A percentile compares a stretch with the other conserved stretches of the same genome.
Conservation (phyloP, 1,140 invertebrate species). For the Colletes latitarsis region DNA sequence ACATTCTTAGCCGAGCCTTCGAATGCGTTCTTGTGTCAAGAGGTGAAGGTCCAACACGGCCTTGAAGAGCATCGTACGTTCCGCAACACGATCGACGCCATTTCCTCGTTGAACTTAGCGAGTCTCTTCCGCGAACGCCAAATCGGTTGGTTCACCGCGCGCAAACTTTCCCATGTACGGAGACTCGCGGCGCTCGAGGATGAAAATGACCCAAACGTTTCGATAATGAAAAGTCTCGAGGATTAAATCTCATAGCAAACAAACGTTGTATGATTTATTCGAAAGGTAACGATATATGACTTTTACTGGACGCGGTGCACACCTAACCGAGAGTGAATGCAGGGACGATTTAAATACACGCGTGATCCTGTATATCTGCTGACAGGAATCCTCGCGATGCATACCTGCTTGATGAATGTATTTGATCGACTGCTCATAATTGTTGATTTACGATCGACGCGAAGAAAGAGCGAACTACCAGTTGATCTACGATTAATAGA, state of each 20-base stretch:
- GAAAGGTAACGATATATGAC: too few relatives aligned
- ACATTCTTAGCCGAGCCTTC: slow-evolving; percentile 64
- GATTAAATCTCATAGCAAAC: neutral
- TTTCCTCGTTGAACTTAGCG: slow-evolving; percentile 58
- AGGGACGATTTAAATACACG: too few relatives aligned
- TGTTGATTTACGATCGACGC: too few relatives aligned
- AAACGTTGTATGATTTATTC: neutral
- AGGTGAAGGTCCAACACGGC: slow-evolving; percentile 76
- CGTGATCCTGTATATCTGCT: too few relatives aligned
- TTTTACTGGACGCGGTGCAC: too few relatives aligned
- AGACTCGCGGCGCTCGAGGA: neutral
- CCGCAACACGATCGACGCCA: slow-evolving; percentile 50
- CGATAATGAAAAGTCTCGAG: neutral
- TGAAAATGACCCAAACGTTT: neutral
- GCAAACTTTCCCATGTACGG: slow-evolving; percentile 1
- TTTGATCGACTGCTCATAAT: too few relatives aligned
- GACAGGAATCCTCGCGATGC: too few relatives aligned
- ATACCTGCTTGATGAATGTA: too few relatives aligned
- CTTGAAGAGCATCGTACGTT: slow-evolving; percentile 69
- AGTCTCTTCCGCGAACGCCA: slow-evolving; percentile 54
- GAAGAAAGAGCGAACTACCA: too few relatives aligned
- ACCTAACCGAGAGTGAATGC: too few relatives aligned
- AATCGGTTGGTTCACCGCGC: slow-evolving; percentile 26
- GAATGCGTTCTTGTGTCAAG: slow-evolving; percentile 70
- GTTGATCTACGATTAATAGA: too few relatives aligned